These are phyloP conservation scores for Pachyramphus minor DNA, from an alignment of 2,113 vertebrate genomes.

Conservation along the genomic window DNA sequence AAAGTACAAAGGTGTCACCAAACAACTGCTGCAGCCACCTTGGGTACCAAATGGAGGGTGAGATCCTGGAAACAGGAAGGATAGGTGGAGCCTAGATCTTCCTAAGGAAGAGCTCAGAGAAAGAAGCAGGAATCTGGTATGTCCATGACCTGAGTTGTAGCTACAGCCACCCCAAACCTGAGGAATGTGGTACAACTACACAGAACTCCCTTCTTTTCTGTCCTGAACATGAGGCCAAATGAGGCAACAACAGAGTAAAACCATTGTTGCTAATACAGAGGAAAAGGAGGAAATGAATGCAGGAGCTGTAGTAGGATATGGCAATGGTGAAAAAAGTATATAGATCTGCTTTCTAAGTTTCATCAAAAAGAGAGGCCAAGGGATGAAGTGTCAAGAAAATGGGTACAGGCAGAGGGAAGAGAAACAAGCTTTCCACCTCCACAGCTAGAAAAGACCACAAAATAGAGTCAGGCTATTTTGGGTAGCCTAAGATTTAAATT, in stretches of 20 bases:
- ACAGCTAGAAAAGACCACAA: background rate
- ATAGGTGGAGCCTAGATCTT: background rate
- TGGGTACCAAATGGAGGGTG: background rate
- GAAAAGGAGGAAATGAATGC: background rate
- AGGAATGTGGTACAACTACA: rapidly evolving
- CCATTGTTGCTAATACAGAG: background rate
- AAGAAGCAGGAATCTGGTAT: background rate
- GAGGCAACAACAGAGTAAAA: background rate
- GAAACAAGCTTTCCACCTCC: background rate
- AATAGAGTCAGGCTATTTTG: background rate
- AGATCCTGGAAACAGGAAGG: background rate
- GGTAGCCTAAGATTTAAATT: background rate
- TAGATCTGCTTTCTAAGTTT: background rate
- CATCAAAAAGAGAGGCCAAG: background rate
- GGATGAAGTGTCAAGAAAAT: background rate
- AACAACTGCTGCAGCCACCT: background rate
- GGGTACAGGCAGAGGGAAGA: background rate
- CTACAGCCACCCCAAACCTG: background rate
- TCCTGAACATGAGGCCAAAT: background rate
- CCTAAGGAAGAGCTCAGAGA: background rate
- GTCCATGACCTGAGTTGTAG: background rate
- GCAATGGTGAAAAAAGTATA: background rate
- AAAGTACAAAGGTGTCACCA: background rate
- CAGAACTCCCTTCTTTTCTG: background rate
- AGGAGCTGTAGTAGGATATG: background rate